phyloP scores from a whole-genome alignment of 2,888 invertebrate genomes.

The Catocala sponsa region DNA sequence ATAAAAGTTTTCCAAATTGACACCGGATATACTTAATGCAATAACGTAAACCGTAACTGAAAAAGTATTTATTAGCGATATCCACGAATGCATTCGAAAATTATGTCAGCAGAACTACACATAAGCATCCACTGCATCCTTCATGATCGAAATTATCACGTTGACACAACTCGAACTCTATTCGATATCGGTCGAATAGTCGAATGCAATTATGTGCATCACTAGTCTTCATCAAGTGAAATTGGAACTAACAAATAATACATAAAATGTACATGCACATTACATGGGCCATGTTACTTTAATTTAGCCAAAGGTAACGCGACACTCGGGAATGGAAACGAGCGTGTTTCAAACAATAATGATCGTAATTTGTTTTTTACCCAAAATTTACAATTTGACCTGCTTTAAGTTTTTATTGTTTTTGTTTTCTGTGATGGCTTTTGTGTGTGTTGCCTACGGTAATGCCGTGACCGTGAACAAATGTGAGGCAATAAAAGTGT shows the following conservation, averaged over 20 bases:
- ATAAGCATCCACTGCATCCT: too few relatives aligned
- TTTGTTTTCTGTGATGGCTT: slow-evolving; percentile 5
- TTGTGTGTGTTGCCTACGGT: neutral
- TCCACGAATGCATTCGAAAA: too few relatives aligned
- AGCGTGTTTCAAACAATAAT: slow-evolving; percentile 33
- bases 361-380: slow-evolving; percentile 30
- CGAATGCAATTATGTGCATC: too few relatives aligned
- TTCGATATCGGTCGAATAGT: too few relatives aligned
- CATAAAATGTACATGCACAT: slow-evolving; percentile 12
- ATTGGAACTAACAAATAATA: neutral
- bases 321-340: slow-evolving; percentile 32
- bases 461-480: neutral
- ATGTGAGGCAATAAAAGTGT: too few relatives aligned
- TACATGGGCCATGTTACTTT: slow-evolving; percentile 30
- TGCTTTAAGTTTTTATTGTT: slow-evolving; percentile 10
- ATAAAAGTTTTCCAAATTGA: too few relatives aligned
- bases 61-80: too few relatives aligned
- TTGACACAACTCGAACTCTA: too few relatives aligned
- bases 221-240: neutral
- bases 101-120: too few relatives aligned
- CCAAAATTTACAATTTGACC: slow-evolving; percentile 12
- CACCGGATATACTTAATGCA: too few relatives aligned
- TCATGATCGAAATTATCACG: too few relatives aligned
- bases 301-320: slow-evolving; percentile 41
- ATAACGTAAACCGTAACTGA: too few relatives aligned